A percentile compares a stretch with the other conserved stretches of the same genome.
Evolutionary conservation across 2,113 vertebrate genomes (phyloP).

Genomic region (Archocentrus centrarchus): DNA sequence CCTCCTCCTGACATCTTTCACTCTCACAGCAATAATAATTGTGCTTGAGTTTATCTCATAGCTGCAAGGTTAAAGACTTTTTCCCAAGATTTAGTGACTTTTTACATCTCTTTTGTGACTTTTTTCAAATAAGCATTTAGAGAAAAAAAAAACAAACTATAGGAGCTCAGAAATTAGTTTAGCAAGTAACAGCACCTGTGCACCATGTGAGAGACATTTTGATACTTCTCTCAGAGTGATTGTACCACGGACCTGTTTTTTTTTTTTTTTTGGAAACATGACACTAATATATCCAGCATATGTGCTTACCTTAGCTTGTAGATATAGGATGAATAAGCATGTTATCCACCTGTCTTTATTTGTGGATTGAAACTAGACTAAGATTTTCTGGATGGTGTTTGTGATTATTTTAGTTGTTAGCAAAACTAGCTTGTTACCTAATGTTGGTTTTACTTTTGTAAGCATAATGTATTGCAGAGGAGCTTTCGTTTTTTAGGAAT

Average conservation of each 20-base stretch:
- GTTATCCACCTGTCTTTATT: not conserved
- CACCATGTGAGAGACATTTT: not conserved
- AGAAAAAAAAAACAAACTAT: not conserved
- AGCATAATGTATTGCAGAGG: too few species aligned
- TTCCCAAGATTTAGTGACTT: not conserved
- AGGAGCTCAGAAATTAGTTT: not conserved
- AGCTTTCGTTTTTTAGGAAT: too few species aligned
- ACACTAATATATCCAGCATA: not conserved
- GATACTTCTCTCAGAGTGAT: fast-evolving
- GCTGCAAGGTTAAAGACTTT: not conserved
- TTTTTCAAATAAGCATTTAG: not conserved
- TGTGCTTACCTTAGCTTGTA: not conserved
- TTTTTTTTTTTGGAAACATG: not conserved
- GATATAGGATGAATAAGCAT: not conserved
- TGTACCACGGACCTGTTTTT: not conserved
- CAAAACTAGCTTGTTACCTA: not conserved
- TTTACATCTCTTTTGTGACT: too few species aligned
- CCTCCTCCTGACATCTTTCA: too few species aligned
- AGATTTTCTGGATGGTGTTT: not conserved
- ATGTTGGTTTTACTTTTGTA: not conserved
- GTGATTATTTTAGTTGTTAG: not conserved
- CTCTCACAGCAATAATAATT: too few species aligned
- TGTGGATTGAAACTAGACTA: not conserved
- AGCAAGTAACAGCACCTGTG: not conserved
- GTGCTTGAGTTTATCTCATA: not conserved